Evolutionary conservation across 2,888 invertebrate species (phyloP).

Genomic region (Caenorhabditis sulstoni): DNA sequence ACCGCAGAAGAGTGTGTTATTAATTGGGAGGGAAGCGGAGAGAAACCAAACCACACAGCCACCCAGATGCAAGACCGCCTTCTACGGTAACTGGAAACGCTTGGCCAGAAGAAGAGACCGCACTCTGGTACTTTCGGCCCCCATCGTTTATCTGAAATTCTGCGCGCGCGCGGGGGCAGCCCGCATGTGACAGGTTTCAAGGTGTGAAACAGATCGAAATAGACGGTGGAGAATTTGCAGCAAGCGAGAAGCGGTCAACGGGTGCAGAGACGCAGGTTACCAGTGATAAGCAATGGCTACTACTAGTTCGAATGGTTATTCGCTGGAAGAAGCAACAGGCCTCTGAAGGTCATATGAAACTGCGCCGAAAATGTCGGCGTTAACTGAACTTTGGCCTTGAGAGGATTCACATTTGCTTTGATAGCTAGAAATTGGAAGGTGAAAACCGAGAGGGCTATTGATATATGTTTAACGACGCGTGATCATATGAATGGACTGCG

Average conservation of each 20-base stretch:
- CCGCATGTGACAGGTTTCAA: conserved; percentile 56
- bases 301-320: conserved; percentile 57
- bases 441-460: background rate
- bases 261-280: conserved; percentile 41
- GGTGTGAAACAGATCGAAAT: conserved; percentile 57
- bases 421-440: background rate
- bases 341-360: conserved; percentile 54
- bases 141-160: conserved; percentile 37
- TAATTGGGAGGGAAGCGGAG: background rate
- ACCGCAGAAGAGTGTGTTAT: conserved; percentile 5
- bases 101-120: conserved; percentile 1
- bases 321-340: conserved; percentile 45
- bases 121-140: conserved; percentile 10
- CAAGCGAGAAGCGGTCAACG: conserved; percentile 13
- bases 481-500: background rate
- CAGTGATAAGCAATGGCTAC: conserved; percentile 55
- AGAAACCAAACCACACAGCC: conserved; percentile 23
- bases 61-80: background rate
- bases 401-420: background rate
- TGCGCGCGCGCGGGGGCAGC: conserved; percentile 7
- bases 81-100: background rate
- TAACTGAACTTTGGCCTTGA: conserved; percentile 39
- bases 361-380: conserved; percentile 17
- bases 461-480: background rate
- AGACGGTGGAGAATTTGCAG: conserved; percentile 45